Percentiles rank a stretch among this genome's conserved stretches.
Evolutionary conservation across 2,888 invertebrate species (phyloP).

Genomic region (Drosophila planitibia): DNA sequence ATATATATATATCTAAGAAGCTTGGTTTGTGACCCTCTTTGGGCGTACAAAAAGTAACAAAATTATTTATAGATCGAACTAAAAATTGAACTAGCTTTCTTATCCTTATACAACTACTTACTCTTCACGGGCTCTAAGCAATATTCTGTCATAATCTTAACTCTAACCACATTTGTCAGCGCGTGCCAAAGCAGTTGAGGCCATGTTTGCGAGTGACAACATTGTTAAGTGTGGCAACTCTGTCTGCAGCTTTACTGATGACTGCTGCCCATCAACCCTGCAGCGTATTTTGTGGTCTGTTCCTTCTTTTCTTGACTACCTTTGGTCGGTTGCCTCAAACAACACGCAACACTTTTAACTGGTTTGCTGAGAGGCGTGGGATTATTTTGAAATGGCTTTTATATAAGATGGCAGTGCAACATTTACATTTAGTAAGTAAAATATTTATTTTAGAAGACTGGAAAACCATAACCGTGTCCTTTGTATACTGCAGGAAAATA

Average conservation of each 20-base stretch:
- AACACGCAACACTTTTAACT: conserved; percentile 35
- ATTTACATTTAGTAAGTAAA: neutral
- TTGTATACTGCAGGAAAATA: accelerated
- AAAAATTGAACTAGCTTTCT: neutral
- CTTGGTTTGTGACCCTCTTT: neutral
- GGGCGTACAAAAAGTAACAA: neutral
- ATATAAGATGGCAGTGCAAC: neutral
- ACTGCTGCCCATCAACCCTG: conserved; percentile 40
- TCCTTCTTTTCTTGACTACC: neutral
- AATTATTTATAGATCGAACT: neutral
- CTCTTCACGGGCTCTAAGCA: neutral
- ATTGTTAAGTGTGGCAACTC: conserved; percentile 30
- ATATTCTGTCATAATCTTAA: neutral
- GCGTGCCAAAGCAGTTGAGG: conserved; percentile 19
- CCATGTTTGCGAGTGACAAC: conserved; percentile 24
- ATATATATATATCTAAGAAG: neutral
- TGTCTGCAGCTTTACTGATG: conserved; percentile 28
- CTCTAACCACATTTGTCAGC: conserved; percentile 13
- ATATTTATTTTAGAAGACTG: neutral
- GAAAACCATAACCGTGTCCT: neutral
- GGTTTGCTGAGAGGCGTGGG: conserved; percentile 4
- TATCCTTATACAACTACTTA: neutral
- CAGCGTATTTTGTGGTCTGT: conserved; percentile 36
- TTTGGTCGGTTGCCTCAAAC: conserved; percentile 1
- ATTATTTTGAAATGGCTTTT: neutral